Evolutionary conservation across 2,113 vertebrate genomes (phyloP).

Genomic region (Labrus mixtus): DNA sequence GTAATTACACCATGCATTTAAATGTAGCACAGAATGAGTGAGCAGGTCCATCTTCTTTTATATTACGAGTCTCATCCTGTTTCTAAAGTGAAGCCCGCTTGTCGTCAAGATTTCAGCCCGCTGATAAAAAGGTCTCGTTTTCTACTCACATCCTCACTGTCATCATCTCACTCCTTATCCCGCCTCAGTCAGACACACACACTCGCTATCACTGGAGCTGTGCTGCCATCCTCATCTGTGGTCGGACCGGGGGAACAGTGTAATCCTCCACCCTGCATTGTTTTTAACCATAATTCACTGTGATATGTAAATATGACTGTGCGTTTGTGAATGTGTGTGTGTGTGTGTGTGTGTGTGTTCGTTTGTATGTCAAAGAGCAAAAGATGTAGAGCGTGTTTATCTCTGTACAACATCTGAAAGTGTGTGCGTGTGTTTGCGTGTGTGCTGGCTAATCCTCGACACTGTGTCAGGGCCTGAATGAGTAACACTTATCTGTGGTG

Average conservation of each 20-base stretch:
- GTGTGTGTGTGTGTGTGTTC: constrained; percentile 22
- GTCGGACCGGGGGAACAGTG: constrained; percentile 61
- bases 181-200: constrained; percentile 60
- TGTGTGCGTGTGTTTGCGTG: constrained; percentile 46
- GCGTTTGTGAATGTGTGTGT: constrained; percentile 33
- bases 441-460: constrained; percentile 85
- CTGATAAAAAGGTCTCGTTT: constrained; percentile 64
- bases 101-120: constrained; percentile 48
- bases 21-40: constrained; percentile 77
- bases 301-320: constrained; percentile 85
- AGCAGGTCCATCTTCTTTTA: constrained; percentile 54
- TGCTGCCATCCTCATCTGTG: constrained; percentile 73
- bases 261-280: constrained; percentile 51
- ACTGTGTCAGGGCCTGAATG: constrained; percentile 91
- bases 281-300: constrained; percentile 82
- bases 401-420: constrained; percentile 66
- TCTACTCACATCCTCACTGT: constrained; percentile 68
- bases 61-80: constrained; percentile 50
- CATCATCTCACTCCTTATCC: constrained; percentile 70
- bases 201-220: constrained; percentile 61
- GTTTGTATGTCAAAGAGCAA: constrained; percentile 43
- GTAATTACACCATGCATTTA: constrained; percentile 67
- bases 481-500: constrained; percentile 92
- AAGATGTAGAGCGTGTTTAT: constrained; percentile 63
- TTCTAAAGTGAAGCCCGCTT: constrained; percentile 47